Evolutionary conservation across 2,797 vertebrate genomes (phyloP).

Genomic region (Galaxias olidus): DNA sequence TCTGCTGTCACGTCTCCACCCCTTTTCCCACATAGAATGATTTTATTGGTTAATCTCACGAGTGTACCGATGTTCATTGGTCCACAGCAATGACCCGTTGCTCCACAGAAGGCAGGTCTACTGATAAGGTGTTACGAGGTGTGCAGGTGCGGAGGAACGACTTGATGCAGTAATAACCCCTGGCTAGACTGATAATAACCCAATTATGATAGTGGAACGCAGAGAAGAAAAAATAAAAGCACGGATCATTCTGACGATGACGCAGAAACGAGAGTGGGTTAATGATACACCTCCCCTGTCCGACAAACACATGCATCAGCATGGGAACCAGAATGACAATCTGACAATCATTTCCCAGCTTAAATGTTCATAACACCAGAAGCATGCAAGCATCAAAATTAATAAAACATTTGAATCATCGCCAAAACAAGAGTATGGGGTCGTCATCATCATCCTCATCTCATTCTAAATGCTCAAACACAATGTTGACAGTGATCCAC

Average conservation of each 20-base stretch:
- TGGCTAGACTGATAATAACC: constrained; percentile 45
- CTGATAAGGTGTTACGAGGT: constrained; percentile 25
- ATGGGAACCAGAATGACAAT: no score
- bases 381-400: no score
- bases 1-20: constrained; percentile 8
- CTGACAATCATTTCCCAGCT: no score
- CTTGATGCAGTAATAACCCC: constrained; percentile 11
- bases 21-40: constrained; percentile 15
- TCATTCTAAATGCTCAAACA: no score
- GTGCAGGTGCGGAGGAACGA: constrained; percentile 1
- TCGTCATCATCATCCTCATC: no score
- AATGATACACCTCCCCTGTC: constrained; percentile 20
- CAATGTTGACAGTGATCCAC: no score
- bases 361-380: no score
- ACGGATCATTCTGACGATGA: constrained; percentile 10
- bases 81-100: constrained; percentile 26
- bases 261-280: constrained; percentile 13
- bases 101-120: constrained; percentile 28
- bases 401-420: no score
- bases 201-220: constrained; percentile 24
- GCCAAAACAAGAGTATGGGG: no score
- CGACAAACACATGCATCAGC: not conserved
- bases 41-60: constrained; percentile 9
- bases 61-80: constrained; percentile 30
- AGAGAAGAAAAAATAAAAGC: constrained; percentile 11